These are phyloP conservation scores for Pogonus chalceus DNA, from an alignment of 1,140 invertebrate species.

Conservation along the genomic window DNA sequence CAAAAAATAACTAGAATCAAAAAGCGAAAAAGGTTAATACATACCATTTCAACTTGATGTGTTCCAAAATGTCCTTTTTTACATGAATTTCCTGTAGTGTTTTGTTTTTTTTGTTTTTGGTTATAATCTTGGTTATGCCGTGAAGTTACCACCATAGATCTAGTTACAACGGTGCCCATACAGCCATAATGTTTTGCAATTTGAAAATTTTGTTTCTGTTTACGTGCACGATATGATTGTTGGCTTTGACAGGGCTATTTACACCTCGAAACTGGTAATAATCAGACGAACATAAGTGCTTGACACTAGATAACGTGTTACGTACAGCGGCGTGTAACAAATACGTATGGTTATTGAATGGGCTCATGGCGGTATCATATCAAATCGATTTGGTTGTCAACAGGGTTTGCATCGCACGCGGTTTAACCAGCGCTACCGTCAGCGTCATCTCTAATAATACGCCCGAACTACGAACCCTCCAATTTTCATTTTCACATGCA, in stretches of 20 bases:
- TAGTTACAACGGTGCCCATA: background rate
- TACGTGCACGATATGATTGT: too few relatives aligned
- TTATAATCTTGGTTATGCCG: background rate
- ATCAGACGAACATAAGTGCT: background rate
- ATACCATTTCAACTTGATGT: background rate
- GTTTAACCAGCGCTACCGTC: too few relatives aligned
- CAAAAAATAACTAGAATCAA: too few relatives aligned
- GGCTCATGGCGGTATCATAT: background rate
- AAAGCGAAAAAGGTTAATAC: too few relatives aligned
- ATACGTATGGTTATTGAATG: background rate
- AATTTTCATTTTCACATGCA: too few relatives aligned
- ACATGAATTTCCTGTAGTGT: background rate
- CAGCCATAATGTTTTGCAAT: background rate
- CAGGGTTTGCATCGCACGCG: background rate
- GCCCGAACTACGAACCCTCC: too few relatives aligned
- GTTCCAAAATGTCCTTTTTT: background rate
- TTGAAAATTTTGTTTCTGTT: too few relatives aligned
- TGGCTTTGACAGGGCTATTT: too few relatives aligned
- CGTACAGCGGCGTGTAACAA: background rate
- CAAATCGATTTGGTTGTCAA: constrained; percentile 5
- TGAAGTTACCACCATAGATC: background rate
- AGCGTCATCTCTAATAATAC: too few relatives aligned
- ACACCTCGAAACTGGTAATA: background rate
- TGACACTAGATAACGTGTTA: background rate
- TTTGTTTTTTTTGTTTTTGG: background rate